Evolutionary conservation across 2,888 invertebrate species (phyloP), one percentile per base, ranked within the genome.

Genomic region (Leucoma salicis): DNA sequence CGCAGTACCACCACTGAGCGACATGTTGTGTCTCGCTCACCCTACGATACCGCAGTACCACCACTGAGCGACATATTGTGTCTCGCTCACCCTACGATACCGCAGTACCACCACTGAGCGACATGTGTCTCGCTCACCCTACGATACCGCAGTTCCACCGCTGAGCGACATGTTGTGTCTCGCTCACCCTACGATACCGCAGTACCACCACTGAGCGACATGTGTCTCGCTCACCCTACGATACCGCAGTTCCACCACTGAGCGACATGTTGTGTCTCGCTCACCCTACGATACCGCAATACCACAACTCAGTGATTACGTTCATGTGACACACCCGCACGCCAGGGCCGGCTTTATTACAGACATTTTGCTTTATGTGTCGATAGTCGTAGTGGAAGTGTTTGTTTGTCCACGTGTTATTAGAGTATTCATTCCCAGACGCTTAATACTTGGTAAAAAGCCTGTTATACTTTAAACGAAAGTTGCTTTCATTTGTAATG

Each of bases 191-290:
- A 28, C 51, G 57, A 43, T 67, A 65, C 49, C 66, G 72, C 32
- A 73, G 58, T 71, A 71, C 46, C 57, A 64, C 31, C 72, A 72
- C 53, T 73, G 39, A 44, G 27, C n/a, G 27, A 10, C 25, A 16
- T n/a, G n/a, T n/a, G n/a, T n/a, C n/a, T n/a, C n/a, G n/a, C n/a
- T n/a, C 38, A 29, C 34, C 8, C 49, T 25, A 28, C 51, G 57
- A 43, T 67, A 65, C 49, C 66, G 72, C 32, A 73, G 58, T 71
- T 70, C 46, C 57, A 64, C 31, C 72, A 72, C 53, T 73, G 39
- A 44, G 27, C n/a, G 27, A 10, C 25, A 16, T 18, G 7, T 18
- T 18, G n/a, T 31, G 15, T 29, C 29, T 5, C 13, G 14, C 29
- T 31, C n/a, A 10, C n/a, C 27, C 14, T 31, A 27, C 3, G 27